Percentiles rank a stretch among this genome's conserved stretches.
Conservation (phyloP, 2,113 vertebrate genomes). For the Thryonomys swinderianus region DNA sequence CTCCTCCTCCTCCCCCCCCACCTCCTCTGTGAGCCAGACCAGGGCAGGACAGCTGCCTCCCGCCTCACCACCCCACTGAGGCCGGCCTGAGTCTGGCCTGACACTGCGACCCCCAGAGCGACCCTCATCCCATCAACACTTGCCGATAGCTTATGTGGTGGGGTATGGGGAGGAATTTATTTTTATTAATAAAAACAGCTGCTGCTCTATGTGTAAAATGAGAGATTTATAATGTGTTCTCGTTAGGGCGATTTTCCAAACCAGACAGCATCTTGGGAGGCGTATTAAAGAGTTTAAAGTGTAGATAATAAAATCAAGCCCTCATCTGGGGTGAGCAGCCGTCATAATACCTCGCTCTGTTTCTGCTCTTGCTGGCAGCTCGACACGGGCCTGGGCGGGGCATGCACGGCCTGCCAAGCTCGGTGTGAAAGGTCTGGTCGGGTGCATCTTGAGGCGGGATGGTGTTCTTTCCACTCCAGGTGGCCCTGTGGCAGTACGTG, state of each 20-base stretch:
- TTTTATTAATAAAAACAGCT: background rate
- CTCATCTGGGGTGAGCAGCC: background rate
- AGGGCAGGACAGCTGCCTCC: background rate
- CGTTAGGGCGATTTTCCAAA: constrained; percentile 15
- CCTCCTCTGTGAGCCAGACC: accelerated
- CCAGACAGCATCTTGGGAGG: constrained; percentile 44
- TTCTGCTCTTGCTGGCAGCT: background rate
- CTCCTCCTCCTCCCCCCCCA: background rate
- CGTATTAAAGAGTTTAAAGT: constrained; percentile 11
- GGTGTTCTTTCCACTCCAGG: background rate
- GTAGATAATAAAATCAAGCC: constrained; percentile 27
- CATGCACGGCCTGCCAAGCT: background rate
- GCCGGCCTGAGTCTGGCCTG: accelerated
- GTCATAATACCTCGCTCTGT: background rate
- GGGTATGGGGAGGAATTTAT: background rate
- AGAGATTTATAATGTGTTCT: background rate
- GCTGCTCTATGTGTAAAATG: background rate
- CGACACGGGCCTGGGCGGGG: no score
- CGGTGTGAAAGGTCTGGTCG: accelerated
- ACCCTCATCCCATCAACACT: background rate
- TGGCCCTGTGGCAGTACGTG: accelerated
- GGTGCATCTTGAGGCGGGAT: accelerated
- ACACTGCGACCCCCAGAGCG: background rate
- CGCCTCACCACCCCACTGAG: background rate
- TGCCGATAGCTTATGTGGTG: background rate